phyloP scores from a whole-genome alignment of 2,113 vertebrate genomes.

The Hypocryptadius cinnamomeus region DNA sequence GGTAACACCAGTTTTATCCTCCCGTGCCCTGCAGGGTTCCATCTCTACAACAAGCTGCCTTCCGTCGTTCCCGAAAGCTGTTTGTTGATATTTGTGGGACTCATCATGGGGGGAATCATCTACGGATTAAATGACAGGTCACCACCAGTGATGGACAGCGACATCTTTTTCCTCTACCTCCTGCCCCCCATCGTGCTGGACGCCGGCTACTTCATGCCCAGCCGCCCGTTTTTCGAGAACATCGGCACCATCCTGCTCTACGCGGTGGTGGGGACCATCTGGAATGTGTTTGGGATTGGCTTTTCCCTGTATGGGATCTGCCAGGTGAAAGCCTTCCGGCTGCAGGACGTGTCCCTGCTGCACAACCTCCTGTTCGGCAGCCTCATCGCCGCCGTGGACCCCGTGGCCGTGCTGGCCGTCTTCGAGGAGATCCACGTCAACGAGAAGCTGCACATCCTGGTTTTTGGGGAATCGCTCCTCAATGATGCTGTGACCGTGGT shows the following conservation, averaged over 20 bases:
- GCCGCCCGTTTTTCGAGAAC: conserved; percentile 78
- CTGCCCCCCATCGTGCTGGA: conserved; percentile 80
- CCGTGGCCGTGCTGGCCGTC: conserved; percentile 75
- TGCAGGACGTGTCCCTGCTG: conserved; percentile 76
- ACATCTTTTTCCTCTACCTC: conserved; percentile 84
- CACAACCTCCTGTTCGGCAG: conserved; percentile 80
- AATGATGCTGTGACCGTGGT: conserved; percentile 80
- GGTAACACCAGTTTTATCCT: not conserved
- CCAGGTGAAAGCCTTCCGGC: conserved; percentile 65
- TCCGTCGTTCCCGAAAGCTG: conserved; percentile 79
- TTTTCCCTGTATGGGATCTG: conserved; percentile 78
- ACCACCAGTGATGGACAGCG: conserved; percentile 73
- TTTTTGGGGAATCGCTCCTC: conserved; percentile 80
- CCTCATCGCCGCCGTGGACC: conserved; percentile 76
- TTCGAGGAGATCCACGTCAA: conserved; percentile 86
- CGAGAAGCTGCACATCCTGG: conserved; percentile 79
- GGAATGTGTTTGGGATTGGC: conserved; percentile 79
- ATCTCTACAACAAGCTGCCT: conserved; percentile 76
- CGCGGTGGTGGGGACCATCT: conserved; percentile 73
- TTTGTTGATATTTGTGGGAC: conserved; percentile 78
- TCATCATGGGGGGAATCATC: conserved; percentile 80
- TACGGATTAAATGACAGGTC: conserved; percentile 73
- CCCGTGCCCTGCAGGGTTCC: conserved; percentile 65
- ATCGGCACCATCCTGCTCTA: conserved; percentile 73
- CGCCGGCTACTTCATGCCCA: conserved; percentile 82